Evolutionary conservation across 2,113 vertebrate genomes (phyloP).

Genomic region (Thamnophis sirtalis): DNA sequence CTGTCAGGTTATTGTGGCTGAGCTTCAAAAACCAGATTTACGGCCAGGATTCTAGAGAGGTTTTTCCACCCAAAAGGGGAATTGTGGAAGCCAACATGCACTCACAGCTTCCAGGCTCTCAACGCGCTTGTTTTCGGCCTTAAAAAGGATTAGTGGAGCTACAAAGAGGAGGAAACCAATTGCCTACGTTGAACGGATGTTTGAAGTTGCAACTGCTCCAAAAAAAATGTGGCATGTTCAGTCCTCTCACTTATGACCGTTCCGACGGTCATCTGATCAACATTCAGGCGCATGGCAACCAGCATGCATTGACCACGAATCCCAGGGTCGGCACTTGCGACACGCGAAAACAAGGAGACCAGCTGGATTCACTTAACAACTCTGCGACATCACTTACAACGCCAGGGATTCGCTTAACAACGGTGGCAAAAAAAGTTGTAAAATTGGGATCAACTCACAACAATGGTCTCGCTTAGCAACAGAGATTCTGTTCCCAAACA

Average conservation of each 20-base stretch:
- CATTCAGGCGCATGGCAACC: no score
- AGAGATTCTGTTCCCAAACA: no score
- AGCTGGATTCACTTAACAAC: no score
- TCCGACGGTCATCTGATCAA: not conserved
- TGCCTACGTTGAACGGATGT: not conserved
- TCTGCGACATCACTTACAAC: no score
- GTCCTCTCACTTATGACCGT: not conserved
- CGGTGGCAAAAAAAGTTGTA: no score
- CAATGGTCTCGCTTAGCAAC: no score
- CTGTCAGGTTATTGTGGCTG: no score
- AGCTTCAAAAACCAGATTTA: not conserved
- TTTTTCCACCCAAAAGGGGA: not conserved
- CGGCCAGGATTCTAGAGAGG: not conserved
- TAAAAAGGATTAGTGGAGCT: not conserved
- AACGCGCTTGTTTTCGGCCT: not conserved
- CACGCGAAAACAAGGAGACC: no score
- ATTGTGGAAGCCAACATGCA: not conserved
- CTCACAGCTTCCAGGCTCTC: not conserved
- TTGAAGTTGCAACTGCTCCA: not conserved
- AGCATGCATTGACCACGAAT: no score
- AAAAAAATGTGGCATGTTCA: not conserved
- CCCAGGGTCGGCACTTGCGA: no score
- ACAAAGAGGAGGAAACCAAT: not conserved
- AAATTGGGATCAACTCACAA: no score
- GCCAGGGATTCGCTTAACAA: no score